phyloP scores from a whole-genome alignment of 2,797 vertebrate genomes.

The Ceryle rudis region DNA sequence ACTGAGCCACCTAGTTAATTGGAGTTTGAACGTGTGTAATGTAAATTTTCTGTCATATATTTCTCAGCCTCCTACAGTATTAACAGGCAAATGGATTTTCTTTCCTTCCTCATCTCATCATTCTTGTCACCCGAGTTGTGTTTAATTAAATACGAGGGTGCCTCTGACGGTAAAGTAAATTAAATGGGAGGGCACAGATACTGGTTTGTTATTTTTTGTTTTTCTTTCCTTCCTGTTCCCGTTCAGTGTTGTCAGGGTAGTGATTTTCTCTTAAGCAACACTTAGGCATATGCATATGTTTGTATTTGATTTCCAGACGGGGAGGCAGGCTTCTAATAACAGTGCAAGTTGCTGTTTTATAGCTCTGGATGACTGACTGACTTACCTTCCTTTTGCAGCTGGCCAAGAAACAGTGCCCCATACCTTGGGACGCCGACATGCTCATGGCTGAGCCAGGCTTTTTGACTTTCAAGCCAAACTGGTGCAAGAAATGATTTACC shows the following conservation, averaged over 20 bases:
- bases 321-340: constrained; percentile 28
- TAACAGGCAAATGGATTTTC: constrained; percentile 22
- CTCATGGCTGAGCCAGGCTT: neutral
- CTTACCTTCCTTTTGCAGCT: constrained; percentile 2
- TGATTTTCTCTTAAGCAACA: constrained; percentile 29
- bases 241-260: neutral
- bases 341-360: constrained; percentile 27
- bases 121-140: neutral
- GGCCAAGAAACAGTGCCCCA: neutral
- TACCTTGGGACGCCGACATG: neutral
- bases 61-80: neutral
- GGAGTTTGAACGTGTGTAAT: neutral
- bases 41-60: constrained; percentile 10
- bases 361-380: neutral
- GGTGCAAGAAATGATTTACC: neutral
- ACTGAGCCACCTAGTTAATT: neutral
- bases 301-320: constrained; percentile 63
- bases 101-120: neutral
- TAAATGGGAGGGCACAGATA: neutral
- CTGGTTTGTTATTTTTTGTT: neutral
- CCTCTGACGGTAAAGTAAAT: neutral
- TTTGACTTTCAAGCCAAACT: neutral
- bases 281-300: constrained; percentile 26
- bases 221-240: neutral
- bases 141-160: constrained; percentile 3